These are phyloP conservation scores for Blennius ocellaris DNA, from an alignment of 2,113 vertebrate genomes.

Conservation along the genomic window DNA sequence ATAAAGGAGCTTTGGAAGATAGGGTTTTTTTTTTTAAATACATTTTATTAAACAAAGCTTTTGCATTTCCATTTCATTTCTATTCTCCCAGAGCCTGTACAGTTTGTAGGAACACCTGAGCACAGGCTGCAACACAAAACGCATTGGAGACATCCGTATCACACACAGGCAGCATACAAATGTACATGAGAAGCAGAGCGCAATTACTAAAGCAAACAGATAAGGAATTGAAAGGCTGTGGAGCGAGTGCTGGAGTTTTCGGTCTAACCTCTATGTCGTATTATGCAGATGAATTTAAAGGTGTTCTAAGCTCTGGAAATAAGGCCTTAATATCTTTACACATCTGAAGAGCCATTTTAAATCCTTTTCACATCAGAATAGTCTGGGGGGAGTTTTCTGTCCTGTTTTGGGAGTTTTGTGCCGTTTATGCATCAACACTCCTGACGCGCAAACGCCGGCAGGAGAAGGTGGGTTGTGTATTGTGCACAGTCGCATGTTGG, in stretches of 20 bases:
- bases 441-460: too few species aligned
- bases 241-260: background rate
- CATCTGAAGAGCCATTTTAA: too few species aligned
- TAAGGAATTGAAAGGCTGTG: conserved; percentile 1
- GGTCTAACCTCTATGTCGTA: conserved; percentile 3
- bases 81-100: conserved; percentile 19
- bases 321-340: too few species aligned
- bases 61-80: conserved; percentile 49
- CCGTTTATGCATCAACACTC: too few species aligned
- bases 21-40: conserved; percentile 48
- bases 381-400: too few species aligned
- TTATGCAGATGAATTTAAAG: background rate
- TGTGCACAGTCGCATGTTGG: too few species aligned
- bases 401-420: too few species aligned
- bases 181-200: conserved; percentile 6
- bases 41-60: background rate
- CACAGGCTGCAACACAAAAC: conserved; percentile 13
- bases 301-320: background rate
- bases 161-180: background rate
- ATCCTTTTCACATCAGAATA: too few species aligned
- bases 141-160: conserved; percentile 3
- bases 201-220: conserved; percentile 17
- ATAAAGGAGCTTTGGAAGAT: conserved; percentile 8
- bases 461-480: too few species aligned
- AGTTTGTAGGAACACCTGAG: conserved; percentile 7